Evolutionary conservation across 2,888 invertebrate genomes (phyloP).

Genomic region (Ditylenchus weischeri): DNA sequence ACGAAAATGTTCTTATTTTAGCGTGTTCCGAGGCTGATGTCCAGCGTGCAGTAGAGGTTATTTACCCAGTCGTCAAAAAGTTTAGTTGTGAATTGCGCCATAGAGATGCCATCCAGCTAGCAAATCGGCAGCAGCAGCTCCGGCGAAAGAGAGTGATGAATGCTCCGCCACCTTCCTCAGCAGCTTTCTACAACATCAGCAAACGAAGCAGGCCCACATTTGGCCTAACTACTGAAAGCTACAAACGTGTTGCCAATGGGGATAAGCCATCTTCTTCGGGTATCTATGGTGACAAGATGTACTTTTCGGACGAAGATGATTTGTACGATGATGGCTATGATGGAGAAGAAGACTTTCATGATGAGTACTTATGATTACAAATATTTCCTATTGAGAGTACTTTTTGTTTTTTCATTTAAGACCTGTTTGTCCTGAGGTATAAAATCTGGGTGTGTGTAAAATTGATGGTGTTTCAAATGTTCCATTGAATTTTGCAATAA

Average conservation of each 20-base stretch:
- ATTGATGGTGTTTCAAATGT: no score
- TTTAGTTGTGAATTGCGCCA: slow-evolving; percentile 34
- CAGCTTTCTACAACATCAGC: neutral
- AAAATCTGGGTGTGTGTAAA: no score
- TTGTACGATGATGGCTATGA: slow-evolving; percentile 15
- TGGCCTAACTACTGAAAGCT: neutral
- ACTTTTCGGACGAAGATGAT: slow-evolving; percentile 48
- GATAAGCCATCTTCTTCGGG: slow-evolving; percentile 6
- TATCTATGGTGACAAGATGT: slow-evolving; percentile 28
- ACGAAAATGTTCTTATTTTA: no score
- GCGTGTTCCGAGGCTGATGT: slow-evolving; percentile 31
- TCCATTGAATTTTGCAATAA: no score
- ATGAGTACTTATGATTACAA: neutral
- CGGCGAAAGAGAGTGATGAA: neutral
- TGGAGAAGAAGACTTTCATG: slow-evolving; percentile 9
- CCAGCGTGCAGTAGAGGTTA: slow-evolving; percentile 37
- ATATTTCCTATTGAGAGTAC: no score
- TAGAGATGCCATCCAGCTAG: neutral
- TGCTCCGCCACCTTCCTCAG: neutral
- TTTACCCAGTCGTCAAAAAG: slow-evolving; percentile 51
- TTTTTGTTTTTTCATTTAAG: no score
- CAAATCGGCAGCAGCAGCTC: slow-evolving; percentile 3
- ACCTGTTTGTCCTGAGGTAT: no score
- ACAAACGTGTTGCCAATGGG: neutral
- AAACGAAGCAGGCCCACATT: slow-evolving; percentile 5